phyloP scores from a whole-genome alignment of 1,140 invertebrate species.

The Pissodes strobi region DNA sequence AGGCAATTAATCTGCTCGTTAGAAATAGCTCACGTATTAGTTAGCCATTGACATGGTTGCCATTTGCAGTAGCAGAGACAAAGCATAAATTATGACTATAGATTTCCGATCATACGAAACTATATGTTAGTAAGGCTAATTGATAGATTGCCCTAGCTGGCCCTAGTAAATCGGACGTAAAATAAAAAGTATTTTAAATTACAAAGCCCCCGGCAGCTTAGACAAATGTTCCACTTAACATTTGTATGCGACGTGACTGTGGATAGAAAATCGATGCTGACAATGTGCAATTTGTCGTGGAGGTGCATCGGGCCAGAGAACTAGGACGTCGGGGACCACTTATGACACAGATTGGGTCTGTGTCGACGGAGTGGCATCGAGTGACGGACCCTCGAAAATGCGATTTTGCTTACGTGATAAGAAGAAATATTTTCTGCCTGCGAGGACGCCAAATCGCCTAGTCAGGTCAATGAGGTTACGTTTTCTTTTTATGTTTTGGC shows the following conservation, averaged over 20 bases:
- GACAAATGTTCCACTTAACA: conserved; percentile 30
- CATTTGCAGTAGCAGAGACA: no score
- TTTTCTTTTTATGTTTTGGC: conserved; percentile 13
- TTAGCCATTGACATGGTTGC: no score
- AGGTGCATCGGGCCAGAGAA: conserved; percentile 12
- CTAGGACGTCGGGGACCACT: conserved; percentile 31
- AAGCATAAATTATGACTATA: no score
- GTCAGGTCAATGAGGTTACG: conserved; percentile 36
- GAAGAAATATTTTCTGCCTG: conserved; percentile 37
- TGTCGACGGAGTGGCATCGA: conserved; percentile 7
- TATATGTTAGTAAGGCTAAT: no score
- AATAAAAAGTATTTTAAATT: no score
- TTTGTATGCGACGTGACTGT: conserved; percentile 28
- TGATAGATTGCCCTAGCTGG: no score
- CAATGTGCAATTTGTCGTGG: conserved; percentile 36
- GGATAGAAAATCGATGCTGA: conserved; percentile 36
- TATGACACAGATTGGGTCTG: conserved; percentile 33
- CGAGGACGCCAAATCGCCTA: conserved; percentile 29
- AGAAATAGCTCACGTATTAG: no score
- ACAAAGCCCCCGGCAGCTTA: conserved; percentile 2
- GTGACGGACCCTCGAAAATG: conserved; percentile 37
- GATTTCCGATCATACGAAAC: no score
- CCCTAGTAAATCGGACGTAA: no score
- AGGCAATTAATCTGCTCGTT: no score
- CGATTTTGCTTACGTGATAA: conserved; percentile 39